phyloP scores from a whole-genome alignment of 2,888 invertebrate genomes.

The Tortricodes alternella region DNA sequence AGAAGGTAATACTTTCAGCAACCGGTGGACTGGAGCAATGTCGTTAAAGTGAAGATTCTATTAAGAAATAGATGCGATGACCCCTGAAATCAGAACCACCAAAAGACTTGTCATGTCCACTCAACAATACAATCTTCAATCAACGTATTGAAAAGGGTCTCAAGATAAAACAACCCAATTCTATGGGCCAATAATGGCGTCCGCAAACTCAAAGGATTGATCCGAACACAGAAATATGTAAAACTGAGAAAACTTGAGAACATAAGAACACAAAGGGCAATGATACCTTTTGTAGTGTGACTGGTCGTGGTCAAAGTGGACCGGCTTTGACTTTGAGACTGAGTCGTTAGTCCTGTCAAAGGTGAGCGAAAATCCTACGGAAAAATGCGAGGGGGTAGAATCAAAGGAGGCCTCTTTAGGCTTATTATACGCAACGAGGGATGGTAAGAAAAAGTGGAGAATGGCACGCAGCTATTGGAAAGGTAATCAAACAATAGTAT shows the following conservation, averaged over 20 bases:
- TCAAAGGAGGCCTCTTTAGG: conserved; percentile 67
- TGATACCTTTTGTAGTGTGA: conserved; percentile 47
- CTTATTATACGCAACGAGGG: conserved; percentile 66
- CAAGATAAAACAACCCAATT: not conserved
- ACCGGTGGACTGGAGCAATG: too few relatives aligned
- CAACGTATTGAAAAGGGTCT: conserved; percentile 12
- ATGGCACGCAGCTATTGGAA: conserved; percentile 11
- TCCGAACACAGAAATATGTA: conserved; percentile 14
- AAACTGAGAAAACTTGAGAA: conserved; percentile 21
- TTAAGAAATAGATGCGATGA: too few relatives aligned
- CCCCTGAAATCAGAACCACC: too few relatives aligned
- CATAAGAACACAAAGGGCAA: conserved; percentile 37
- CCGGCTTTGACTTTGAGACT: conserved; percentile 46
- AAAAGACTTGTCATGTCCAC: not conserved
- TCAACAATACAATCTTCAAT: not conserved
- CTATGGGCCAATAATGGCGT: conserved; percentile 2
- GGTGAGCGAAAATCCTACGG: conserved; percentile 62
- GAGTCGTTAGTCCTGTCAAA: conserved; percentile 60
- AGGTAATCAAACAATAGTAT: not conserved
- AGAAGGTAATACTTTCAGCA: too few relatives aligned
- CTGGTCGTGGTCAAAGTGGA: conserved; percentile 52
- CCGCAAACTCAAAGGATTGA: conserved; percentile 16
- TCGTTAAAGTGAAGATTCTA: not conserved
- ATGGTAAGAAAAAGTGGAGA: conserved; percentile 44
- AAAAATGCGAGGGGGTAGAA: conserved; percentile 59